phyloP scores from a whole-genome alignment of 2,113 vertebrate genomes.

The Glaucomys volans region DNA sequence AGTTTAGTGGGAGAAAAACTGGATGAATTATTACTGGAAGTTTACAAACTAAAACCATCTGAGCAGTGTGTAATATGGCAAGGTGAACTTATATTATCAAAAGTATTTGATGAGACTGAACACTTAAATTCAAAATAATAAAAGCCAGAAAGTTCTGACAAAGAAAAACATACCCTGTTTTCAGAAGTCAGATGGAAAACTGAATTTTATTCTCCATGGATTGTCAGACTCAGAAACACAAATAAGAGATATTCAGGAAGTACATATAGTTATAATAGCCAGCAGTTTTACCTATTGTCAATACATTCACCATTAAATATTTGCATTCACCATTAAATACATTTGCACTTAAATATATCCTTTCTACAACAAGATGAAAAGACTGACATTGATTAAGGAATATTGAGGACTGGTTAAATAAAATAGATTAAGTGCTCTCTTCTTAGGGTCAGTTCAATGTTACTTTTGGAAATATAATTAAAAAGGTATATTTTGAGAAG shows the following conservation, averaged over 20 bases:
- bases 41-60: not conserved
- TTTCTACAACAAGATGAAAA: not conserved
- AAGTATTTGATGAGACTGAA: conserved; percentile 11
- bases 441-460: not conserved
- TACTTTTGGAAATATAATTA: not conserved
- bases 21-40: not conserved
- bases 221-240: not conserved
- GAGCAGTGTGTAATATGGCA: not conserved
- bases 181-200: conserved; percentile 24
- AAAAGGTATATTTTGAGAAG: not conserved
- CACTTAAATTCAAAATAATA: conserved; percentile 21
- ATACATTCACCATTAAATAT: not conserved
- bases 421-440: not conserved
- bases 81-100: not conserved
- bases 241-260: not conserved
- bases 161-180: not conserved
- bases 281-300: not conserved
- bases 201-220: not conserved
- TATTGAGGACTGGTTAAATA: not conserved
- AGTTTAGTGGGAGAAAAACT: not conserved
- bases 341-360: not conserved
- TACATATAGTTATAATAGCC: not conserved
- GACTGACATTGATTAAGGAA: not conserved
- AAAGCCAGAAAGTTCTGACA: not conserved
- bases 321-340: not conserved